Evolutionary conservation across 1,140 invertebrate genomes (phyloP).

Genomic region (Drosophila sucinea): DNA sequence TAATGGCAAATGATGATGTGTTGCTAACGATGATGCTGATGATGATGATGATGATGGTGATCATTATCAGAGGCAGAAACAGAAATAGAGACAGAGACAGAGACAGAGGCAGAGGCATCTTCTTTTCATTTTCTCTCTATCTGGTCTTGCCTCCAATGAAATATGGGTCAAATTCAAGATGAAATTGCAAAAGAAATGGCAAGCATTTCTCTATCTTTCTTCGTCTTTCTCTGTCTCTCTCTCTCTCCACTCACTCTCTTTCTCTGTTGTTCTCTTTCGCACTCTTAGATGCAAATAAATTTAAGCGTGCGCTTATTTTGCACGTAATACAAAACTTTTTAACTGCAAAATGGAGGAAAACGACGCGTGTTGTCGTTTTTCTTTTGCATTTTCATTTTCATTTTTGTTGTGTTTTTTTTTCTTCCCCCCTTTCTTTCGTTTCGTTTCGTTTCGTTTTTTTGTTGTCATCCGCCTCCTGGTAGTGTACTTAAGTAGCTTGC

Average conservation of each 20-base stretch:
- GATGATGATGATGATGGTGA: slow-evolving; percentile 41
- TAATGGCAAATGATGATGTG: slow-evolving; percentile 71
- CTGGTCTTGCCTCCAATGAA: slow-evolving; percentile 46
- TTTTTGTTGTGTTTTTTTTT: slow-evolving; percentile 26
- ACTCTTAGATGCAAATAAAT: slow-evolving; percentile 54
- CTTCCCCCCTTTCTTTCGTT: no score
- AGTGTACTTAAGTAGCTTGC: slow-evolving; percentile 57
- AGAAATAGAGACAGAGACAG: slow-evolving; percentile 7
- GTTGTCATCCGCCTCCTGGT: slow-evolving; percentile 35
- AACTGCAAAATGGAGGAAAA: slow-evolving; percentile 51
- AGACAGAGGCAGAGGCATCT: slow-evolving; percentile 10
- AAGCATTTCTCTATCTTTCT: slow-evolving; percentile 24
- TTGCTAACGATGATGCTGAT: slow-evolving; percentile 51
- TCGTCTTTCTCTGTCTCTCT: slow-evolving; percentile 8
- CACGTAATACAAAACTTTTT: slow-evolving; percentile 71
- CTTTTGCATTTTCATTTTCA: slow-evolving; percentile 40
- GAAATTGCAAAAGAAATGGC: slow-evolving; percentile 55
- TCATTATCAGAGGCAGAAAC: slow-evolving; percentile 43
- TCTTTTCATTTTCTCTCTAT: slow-evolving; percentile 13
- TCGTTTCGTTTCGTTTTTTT: slow-evolving; percentile 36
- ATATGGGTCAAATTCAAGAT: slow-evolving; percentile 67
- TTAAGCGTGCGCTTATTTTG: slow-evolving; percentile 63
- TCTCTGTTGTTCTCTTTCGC: background rate
- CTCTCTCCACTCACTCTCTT: background rate
- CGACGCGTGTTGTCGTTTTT: slow-evolving; percentile 64